Conservation (phyloP, 2,888 invertebrate genomes). For the Daptonema setosum region DNA sequence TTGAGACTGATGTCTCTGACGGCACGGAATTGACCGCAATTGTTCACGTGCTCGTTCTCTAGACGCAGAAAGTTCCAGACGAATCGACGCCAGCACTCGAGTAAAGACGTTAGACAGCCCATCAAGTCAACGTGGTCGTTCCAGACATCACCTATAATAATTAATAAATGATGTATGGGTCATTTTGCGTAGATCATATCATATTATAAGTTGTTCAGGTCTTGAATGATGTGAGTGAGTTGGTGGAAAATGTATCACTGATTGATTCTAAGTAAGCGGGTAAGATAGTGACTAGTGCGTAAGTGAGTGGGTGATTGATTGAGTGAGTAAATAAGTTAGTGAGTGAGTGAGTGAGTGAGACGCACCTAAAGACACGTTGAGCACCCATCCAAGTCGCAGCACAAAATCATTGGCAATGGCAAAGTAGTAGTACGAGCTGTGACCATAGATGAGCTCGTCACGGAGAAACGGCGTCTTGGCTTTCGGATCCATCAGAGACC, state of each 20-base stretch:
- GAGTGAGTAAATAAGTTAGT: too few species aligned
- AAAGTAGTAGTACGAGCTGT: constrained; percentile 58
- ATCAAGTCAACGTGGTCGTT: constrained; percentile 23
- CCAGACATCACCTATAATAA: constrained; percentile 23
- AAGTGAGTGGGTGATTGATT: too few species aligned
- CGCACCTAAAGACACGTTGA: constrained; percentile 60
- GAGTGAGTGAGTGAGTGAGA: too few species aligned
- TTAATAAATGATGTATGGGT: too few species aligned
- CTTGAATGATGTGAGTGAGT: too few species aligned
- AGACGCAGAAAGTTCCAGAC: constrained; percentile 98
- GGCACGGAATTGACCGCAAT: constrained; percentile 87
- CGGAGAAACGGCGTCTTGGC: constrained; percentile 29
- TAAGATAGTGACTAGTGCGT: too few species aligned
- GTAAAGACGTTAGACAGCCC: constrained; percentile 21
- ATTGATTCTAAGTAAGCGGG: constrained; percentile 48
- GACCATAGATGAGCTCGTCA: constrained; percentile 27
- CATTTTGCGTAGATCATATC: too few species aligned
- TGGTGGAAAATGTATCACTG: constrained; percentile 65
- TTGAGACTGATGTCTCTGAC: constrained; percentile 90
- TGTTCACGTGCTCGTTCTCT: constrained; percentile 96
- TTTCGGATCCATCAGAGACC: neutral
- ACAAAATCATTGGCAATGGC: constrained; percentile 84
- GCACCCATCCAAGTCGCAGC: constrained; percentile 73
- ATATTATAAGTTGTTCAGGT: too few species aligned
- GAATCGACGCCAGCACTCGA: constrained; percentile 43